Conservation (phyloP, 2,888 invertebrate genomes). For the Eulithis prunata region DNA sequence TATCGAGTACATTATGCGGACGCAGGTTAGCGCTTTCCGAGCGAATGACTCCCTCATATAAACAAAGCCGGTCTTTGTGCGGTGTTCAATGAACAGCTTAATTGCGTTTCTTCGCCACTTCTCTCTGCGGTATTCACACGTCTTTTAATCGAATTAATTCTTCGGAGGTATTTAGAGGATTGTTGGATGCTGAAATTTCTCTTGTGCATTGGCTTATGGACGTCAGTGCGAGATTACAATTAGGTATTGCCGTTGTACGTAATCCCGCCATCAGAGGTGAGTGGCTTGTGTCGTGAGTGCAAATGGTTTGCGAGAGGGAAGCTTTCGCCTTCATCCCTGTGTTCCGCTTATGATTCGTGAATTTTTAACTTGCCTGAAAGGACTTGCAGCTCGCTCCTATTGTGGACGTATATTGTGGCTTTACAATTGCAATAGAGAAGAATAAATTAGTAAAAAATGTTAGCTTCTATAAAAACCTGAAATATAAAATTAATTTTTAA, state of each 20-base stretch:
- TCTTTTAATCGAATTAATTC: constrained; percentile 65
- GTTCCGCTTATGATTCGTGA: constrained; percentile 73
- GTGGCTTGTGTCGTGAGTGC: constrained; percentile 56
- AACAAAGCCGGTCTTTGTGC: constrained; percentile 70
- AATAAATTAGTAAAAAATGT: not conserved
- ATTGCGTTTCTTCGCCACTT: constrained; percentile 73
- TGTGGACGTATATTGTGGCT: constrained; percentile 40
- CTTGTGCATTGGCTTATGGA: constrained; percentile 34
- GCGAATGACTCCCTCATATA: constrained; percentile 62
- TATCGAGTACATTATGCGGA: constrained; percentile 42
- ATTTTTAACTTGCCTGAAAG: constrained; percentile 71
- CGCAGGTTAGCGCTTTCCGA: constrained; percentile 59
- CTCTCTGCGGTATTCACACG: constrained; percentile 62
- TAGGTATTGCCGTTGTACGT: constrained; percentile 43
- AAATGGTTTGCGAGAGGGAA: constrained; percentile 56
- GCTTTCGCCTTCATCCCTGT: constrained; percentile 55
- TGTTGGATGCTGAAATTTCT: constrained; percentile 29
- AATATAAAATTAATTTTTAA: too few relatives aligned
- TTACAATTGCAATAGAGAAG: constrained; percentile 5
- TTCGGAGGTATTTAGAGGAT: constrained; percentile 35
- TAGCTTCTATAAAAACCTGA: too few relatives aligned
- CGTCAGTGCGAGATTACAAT: constrained; percentile 34
- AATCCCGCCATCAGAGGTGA: constrained; percentile 50
- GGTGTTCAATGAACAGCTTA: constrained; percentile 77
- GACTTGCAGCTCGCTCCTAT: constrained; percentile 55